Conservation (phyloP, 2,888 invertebrate species). For the Leptopilina syphax region DNA sequence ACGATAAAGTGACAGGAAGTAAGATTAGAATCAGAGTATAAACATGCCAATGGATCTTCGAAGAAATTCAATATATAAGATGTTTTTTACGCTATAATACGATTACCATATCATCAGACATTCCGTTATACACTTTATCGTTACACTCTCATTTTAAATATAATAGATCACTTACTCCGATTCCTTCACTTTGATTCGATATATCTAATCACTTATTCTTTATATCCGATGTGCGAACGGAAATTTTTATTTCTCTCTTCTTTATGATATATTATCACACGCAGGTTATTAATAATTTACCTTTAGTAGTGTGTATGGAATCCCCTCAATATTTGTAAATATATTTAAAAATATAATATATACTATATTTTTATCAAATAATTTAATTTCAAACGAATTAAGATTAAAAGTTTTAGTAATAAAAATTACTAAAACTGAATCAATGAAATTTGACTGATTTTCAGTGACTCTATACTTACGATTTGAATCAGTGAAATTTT, state of each 20-base stretch:
- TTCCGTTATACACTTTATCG: neutral
- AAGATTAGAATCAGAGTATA: conserved; percentile 20
- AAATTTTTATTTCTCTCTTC: neutral
- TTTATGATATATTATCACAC: too few relatives aligned
- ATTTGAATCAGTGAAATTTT: too few relatives aligned
- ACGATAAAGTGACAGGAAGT: conserved; percentile 39
- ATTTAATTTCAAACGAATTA: too few relatives aligned
- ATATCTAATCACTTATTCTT: neutral
- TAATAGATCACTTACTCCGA: conserved; percentile 6
- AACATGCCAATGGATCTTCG: conserved; percentile 23
- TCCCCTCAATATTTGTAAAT: too few relatives aligned
- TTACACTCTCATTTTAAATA: neutral
- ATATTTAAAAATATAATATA: too few relatives aligned
- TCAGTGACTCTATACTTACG: too few relatives aligned
- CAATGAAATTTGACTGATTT: too few relatives aligned
- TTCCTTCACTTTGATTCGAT: neutral
- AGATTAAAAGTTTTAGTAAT: too few relatives aligned
- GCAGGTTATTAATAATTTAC: too few relatives aligned
- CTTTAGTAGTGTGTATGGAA: too few relatives aligned
- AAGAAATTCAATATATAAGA: conserved; percentile 19
- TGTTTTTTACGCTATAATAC: neutral
- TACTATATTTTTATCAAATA: too few relatives aligned
- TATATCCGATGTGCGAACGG: neutral
- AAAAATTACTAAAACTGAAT: too few relatives aligned
- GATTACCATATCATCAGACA: conserved; percentile 15